Conservation (phyloP, 2,797 vertebrate genomes). For the Acestrorhynchus altus region DNA sequence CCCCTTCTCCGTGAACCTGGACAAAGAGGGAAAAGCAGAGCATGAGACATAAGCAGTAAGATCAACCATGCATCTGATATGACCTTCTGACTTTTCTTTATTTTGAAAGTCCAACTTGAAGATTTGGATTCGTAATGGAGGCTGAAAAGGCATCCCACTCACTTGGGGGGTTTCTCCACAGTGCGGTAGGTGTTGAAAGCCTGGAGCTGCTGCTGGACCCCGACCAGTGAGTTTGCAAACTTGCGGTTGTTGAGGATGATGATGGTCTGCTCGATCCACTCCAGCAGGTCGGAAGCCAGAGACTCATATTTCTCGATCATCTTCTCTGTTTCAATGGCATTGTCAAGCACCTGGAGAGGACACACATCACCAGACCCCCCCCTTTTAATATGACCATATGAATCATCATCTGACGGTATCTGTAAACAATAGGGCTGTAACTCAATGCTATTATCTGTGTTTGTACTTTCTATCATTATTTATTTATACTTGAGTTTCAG, state of each 20-base stretch:
- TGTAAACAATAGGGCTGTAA: too few species aligned
- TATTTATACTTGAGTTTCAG: too few species aligned
- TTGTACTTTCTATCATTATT: too few species aligned
- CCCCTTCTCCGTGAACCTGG: conserved; percentile 94
- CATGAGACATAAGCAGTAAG: not conserved
- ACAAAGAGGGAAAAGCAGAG: not conserved
- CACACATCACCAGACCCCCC: not conserved
- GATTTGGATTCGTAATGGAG: not conserved
- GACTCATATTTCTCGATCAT: conserved; percentile 98
- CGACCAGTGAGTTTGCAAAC: conserved; percentile 94
- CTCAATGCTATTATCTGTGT: too few species aligned
- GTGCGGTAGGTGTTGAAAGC: conserved; percentile 98
- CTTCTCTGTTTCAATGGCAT: conserved; percentile 96
- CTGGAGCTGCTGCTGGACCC: conserved; percentile 96
- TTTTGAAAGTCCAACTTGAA: too few species aligned
- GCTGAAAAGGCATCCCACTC: conserved; percentile 59
- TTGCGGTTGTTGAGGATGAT: conserved; percentile 98
- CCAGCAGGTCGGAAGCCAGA: conserved; percentile 93
- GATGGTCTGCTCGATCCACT: conserved; percentile 99
- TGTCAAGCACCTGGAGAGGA: conserved; percentile 86
- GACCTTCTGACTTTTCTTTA: too few species aligned
- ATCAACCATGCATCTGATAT: too few species aligned
- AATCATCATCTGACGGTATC: too few species aligned
- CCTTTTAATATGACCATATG: not conserved
- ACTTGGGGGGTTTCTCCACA: conserved; percentile 97